These are phyloP conservation scores for Cladopsammia gracilis DNA, from an alignment of 64 coral and sea anemone species.

Conservation along the genomic window DNA sequence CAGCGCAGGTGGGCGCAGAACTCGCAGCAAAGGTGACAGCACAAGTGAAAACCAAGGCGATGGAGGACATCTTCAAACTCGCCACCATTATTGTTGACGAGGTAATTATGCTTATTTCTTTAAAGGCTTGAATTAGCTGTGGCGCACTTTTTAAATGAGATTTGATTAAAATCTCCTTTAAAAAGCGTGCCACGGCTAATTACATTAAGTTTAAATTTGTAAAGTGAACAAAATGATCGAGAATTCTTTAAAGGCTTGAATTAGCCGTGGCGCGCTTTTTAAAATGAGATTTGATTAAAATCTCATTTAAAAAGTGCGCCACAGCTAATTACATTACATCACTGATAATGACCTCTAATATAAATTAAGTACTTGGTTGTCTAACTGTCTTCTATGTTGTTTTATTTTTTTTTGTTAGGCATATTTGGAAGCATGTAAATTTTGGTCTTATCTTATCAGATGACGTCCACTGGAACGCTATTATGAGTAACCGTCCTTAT, in stretches of 20 bases:
- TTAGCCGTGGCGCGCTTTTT: neutral
- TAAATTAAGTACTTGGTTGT: too few relatives aligned
- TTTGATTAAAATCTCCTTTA: neutral
- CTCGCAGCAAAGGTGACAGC: neutral
- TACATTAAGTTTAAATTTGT: too few relatives aligned
- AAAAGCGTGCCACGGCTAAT: neutral
- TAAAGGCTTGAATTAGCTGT: neutral
- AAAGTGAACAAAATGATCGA: too few relatives aligned
- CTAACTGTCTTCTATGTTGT: too few relatives aligned
- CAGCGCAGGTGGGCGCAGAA: neutral
- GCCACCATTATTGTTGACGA: neutral
- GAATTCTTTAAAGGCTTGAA: too few relatives aligned
- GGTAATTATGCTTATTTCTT: too few relatives aligned
- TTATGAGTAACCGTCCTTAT: neutral
- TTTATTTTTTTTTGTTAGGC: too few relatives aligned
- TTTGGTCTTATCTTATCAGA: neutral
- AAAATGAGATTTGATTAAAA: neutral
- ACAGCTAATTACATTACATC: neutral
- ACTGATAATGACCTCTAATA: too few relatives aligned
- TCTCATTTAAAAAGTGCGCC: neutral
- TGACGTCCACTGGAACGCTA: neutral
- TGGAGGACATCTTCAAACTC: neutral
- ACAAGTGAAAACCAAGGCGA: neutral
- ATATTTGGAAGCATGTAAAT: too few relatives aligned
- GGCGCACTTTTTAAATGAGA: neutral